Percentiles rank a stretch among this genome's conserved stretches.
Conservation (phyloP, 2,113 vertebrate species). For the Scolopax mira region DNA sequence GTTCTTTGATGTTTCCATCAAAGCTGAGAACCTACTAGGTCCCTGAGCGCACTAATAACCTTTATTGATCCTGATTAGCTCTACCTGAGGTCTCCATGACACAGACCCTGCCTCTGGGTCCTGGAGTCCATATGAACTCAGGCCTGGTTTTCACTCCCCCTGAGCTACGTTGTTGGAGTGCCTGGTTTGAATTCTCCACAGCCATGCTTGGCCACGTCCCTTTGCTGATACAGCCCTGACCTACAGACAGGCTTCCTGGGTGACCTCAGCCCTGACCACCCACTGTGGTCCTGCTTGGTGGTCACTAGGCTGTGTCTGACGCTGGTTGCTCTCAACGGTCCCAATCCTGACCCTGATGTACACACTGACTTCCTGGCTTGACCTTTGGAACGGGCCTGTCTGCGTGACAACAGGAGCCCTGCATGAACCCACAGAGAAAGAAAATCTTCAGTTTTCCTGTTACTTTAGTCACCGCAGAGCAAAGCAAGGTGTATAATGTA, state of each 20-base stretch:
- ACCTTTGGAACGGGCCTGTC: neutral
- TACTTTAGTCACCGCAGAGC: neutral
- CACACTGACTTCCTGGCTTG: neutral
- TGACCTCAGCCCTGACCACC: neutral
- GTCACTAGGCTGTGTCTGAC: neutral
- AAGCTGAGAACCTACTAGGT: neutral
- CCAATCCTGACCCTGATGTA: neutral
- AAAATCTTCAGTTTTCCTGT: neutral
- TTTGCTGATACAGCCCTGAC: neutral
- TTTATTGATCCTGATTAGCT: neutral
- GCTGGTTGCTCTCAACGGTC: neutral
- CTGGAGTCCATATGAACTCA: neutral
- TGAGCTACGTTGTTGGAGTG: fast-evolving
- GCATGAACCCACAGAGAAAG: neutral
- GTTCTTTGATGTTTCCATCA: neutral
- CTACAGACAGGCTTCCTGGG: neutral
- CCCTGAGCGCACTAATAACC: neutral
- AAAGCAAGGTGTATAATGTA: neutral
- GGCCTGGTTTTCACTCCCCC: fast-evolving
- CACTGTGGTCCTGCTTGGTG: neutral
- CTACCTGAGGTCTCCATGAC: neutral
- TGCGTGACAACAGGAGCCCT: neutral
- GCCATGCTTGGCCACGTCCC: neutral
- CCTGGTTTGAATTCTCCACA: neutral
- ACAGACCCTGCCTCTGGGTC: neutral